Percentiles rank a stretch among this genome's conserved stretches.
phyloP scores from a whole-genome alignment of 2,888 invertebrate species.

The Mylabris sibirica region DNA sequence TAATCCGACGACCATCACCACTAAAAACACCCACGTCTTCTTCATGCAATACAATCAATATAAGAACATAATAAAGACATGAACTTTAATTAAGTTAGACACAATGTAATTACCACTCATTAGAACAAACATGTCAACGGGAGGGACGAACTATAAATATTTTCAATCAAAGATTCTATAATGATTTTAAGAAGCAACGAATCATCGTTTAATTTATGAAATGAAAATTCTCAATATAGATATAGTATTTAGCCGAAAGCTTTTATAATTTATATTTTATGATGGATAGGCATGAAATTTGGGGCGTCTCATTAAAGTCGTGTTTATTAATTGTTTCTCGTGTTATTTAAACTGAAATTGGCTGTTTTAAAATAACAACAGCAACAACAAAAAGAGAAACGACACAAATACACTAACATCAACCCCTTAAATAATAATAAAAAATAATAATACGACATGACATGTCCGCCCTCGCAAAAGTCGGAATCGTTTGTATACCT shows the following conservation, averaged over 20 bases:
- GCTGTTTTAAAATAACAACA: slow-evolving; percentile 11
- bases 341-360: slow-evolving; percentile 12
- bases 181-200: neutral
- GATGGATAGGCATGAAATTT: slow-evolving; percentile 18
- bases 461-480: slow-evolving; percentile 30
- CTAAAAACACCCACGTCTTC: slow-evolving; percentile 27
- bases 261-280: neutral
- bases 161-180: slow-evolving; percentile 14
- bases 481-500: slow-evolving; percentile 13
- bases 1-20: slow-evolving; percentile 16
- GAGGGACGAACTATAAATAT: slow-evolving; percentile 8
- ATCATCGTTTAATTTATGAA: neutral
- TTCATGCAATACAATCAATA: slow-evolving; percentile 20
- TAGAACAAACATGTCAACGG: slow-evolving; percentile 30
- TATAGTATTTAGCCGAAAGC: neutral
- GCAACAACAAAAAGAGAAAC: neutral
- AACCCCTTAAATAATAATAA: slow-evolving; percentile 23
- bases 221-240: neutral
- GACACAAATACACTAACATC: slow-evolving; percentile 2
- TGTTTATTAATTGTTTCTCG: slow-evolving; percentile 20
- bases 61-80: slow-evolving; percentile 24
- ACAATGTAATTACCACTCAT: slow-evolving; percentile 28
- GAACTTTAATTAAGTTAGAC: slow-evolving; percentile 33
- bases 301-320: slow-evolving; percentile 13
- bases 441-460: neutral